These are phyloP conservation scores for Chaetura pelagica DNA, from an alignment of 2,113 vertebrate genomes.

Conservation along the genomic window DNA sequence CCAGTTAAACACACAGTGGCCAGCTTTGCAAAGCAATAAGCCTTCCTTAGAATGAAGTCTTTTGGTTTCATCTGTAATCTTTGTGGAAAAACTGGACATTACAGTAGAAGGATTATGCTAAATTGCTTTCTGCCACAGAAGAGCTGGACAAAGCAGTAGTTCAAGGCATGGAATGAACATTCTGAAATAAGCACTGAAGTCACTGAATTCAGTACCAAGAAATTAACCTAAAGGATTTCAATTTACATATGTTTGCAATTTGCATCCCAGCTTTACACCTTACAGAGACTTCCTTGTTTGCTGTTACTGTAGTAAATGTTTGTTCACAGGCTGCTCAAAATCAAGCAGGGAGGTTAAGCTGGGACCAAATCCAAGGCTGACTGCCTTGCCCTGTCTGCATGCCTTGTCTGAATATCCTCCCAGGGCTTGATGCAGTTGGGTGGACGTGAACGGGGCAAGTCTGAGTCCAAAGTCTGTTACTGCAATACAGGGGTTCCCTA, in stretches of 20 bases:
- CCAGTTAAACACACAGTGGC: conserved; percentile 1
- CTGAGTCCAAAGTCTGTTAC: not conserved
- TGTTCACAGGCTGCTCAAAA: conserved; percentile 62
- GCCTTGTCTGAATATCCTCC: not conserved
- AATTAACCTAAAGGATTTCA: conserved; percentile 51
- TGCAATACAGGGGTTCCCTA: not conserved
- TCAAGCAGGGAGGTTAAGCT: conserved; percentile 31
- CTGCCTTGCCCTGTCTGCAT: not conserved
- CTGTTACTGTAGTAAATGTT: conserved; percentile 47
- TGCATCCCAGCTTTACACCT: conserved; percentile 52
- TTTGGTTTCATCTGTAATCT: conserved; percentile 58
- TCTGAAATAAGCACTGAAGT: conserved; percentile 42
- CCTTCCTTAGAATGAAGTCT: conserved; percentile 48
- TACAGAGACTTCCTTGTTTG: conserved; percentile 66
- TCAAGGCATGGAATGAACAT: conserved; percentile 44
- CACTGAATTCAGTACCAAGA: conserved; percentile 37
- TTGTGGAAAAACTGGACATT: conserved; percentile 56
- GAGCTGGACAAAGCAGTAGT: conserved; percentile 44
- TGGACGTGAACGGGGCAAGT: not conserved
- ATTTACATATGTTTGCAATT: conserved; percentile 67
- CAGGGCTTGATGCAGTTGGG: not conserved
- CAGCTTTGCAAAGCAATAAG: conserved; percentile 51
- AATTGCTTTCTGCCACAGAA: conserved; percentile 44
- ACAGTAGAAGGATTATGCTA: conserved; percentile 71
- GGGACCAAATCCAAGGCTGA: conserved; percentile 41